phyloP scores from a whole-genome alignment of 2,888 invertebrate species.

The Andrena hattorfiana region DNA sequence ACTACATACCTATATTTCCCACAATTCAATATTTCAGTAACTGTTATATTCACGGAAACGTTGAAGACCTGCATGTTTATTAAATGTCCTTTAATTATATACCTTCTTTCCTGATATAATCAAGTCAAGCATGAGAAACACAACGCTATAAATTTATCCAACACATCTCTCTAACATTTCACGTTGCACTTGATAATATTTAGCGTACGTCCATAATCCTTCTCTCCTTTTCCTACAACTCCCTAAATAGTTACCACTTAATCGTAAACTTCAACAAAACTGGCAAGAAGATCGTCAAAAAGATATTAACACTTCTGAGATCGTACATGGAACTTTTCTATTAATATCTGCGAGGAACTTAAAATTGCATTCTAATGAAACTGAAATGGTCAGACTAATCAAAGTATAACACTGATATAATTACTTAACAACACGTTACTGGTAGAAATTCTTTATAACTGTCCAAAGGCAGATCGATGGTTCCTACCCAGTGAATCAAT shows the following conservation, averaged over 20 bases:
- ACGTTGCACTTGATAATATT: not conserved
- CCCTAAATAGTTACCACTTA: not conserved
- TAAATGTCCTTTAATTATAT: too few species aligned
- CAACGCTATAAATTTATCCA: not conserved
- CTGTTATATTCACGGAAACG: too few species aligned
- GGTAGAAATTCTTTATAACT: not conserved
- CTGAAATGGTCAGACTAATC: too few species aligned
- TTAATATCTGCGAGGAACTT: not conserved
- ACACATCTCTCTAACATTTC: not conserved
- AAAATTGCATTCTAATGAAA: not conserved
- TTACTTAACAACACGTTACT: not conserved
- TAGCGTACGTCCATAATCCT: not conserved
- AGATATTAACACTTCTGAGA: not conserved
- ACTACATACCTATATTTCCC: too few species aligned
- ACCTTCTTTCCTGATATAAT: too few species aligned
- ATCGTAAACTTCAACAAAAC: too few species aligned
- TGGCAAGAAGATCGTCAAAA: not conserved
- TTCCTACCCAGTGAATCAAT: not conserved
- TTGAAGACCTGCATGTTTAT: too few species aligned
- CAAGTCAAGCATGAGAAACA: too few species aligned
- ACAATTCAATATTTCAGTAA: too few species aligned
- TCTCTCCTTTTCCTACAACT: not conserved
- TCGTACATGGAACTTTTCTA: not conserved
- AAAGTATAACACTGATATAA: not conserved
- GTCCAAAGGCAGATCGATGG: not conserved